Base-by-base conservation (phyloP, 2,888 invertebrate genomes). In the Mesorhabditis belari region DNA sequence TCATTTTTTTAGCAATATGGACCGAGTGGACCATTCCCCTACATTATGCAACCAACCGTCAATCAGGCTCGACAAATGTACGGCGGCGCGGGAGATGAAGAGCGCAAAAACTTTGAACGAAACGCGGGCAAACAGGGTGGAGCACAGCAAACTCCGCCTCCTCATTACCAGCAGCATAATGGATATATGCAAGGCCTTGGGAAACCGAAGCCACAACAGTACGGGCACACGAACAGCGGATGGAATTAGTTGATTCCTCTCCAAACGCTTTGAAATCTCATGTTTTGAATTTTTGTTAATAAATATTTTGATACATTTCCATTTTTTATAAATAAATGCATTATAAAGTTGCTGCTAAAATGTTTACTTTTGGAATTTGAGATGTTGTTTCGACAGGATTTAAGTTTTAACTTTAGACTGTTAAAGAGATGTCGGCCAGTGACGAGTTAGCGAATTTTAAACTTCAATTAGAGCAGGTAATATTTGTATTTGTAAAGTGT, bases 381-480 rank as follows among this genome's bases (percentile, higher is more conserved):
- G 17, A 12, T 9, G 17, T 9, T 35, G 35, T 9, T 35, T 35
- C 35, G 35, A 35, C 17, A 35, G n/a, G n/a, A n/a, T n/a, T n/a
- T n/a, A n/a, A n/a, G n/a, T n/a, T n/a, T n/a, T n/a, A n/a, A n/a
- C n/a, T n/a, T n/a, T n/a, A n/a, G n/a, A n/a, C n/a, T n/a, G n/a
- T n/a, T n/a, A n/a, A n/a, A n/a, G n/a, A n/a, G n/a, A 35, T 35
- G 44, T 35, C 44, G 12, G 44, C 12, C 44, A 9, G 58, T 21
- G 73, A 73, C 53, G 76, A 76, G 55, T 66, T 76, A 24, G 71
- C 70, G n/a, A 73, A 60, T 35, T 74, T 69, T 64, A 76, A 76
- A 59, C 62, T 75, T 1, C 73, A 76, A 55, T 62, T 74, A 17
- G 72, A 76, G 60, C 72, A 72, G 66, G 69, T 69, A 27, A 24